phyloP scores from a whole-genome alignment of 2,888 invertebrate genomes.

The Epinotia brunnichana region DNA sequence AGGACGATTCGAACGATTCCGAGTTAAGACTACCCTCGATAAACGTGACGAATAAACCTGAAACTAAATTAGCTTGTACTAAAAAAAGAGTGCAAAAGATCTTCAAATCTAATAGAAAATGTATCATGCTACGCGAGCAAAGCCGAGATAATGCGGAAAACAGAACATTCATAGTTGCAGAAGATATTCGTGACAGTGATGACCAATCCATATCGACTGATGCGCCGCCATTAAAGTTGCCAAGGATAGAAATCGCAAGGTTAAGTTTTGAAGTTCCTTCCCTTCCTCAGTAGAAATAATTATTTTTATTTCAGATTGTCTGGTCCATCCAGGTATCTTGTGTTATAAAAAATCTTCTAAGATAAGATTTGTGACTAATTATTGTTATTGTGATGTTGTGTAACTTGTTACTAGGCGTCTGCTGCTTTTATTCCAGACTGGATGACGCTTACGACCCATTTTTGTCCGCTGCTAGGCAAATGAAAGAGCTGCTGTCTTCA shows the following conservation, averaged over 20 bases:
- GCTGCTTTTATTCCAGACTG: slow-evolving; percentile 66
- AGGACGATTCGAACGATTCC: slow-evolving; percentile 46
- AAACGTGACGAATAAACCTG: slow-evolving; percentile 64
- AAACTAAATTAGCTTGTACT: slow-evolving; percentile 54
- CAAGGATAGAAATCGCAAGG: slow-evolving; percentile 76
- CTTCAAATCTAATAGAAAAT: slow-evolving; percentile 64
- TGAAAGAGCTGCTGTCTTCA: slow-evolving; percentile 90
- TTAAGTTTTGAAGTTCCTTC: slow-evolving; percentile 53
- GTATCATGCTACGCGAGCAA: slow-evolving; percentile 65
- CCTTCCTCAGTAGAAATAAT: background rate
- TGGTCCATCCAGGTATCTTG: background rate
- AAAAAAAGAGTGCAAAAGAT: slow-evolving; percentile 64
- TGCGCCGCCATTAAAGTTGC: slow-evolving; percentile 75
- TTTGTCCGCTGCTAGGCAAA: slow-evolving; percentile 90
- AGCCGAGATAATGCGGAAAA: slow-evolving; percentile 63
- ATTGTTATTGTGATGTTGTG: background rate
- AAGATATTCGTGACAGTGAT: slow-evolving; percentile 66
- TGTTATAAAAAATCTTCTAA: background rate
- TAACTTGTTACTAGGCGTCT: slow-evolving; percentile 36
- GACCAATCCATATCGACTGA: slow-evolving; percentile 65
- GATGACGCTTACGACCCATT: slow-evolving; percentile 90
- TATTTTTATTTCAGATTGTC: slow-evolving; percentile 4
- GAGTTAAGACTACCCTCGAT: slow-evolving; percentile 72
- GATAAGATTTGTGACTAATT: background rate
- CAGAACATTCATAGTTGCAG: slow-evolving; percentile 70